Base-by-base conservation (phyloP, 2,797 vertebrate genomes). In the Premnoplex brunnescens region DNA sequence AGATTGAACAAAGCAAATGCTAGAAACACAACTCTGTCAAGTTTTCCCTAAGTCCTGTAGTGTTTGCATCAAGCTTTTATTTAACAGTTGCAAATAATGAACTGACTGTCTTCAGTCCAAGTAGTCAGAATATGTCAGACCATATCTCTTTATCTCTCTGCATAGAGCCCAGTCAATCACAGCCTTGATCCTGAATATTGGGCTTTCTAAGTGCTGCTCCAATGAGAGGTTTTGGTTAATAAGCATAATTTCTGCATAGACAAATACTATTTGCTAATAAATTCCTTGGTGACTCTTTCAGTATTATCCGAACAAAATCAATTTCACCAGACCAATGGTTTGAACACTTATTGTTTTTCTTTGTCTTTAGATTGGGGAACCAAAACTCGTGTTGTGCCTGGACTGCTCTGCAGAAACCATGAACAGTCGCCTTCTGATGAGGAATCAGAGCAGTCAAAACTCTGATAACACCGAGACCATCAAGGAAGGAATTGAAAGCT, bases 341-440 rank as follows among this genome's bases (percentile, higher is more conserved):
- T 93, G 62, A 91, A 36, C 15, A 1, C 12, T 54, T 73, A 23
- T 1, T 63, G 26, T 28, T 73, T 55, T 48, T 37, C 14, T 58
- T 59, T 64, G 46, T 89, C 43, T 86, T 24, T 94, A 99, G 99
- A 97, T 99, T 94, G 98, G 98, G 43, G 98, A 98, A 39, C 99
- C 99, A 20, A 97, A 97, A n/a, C 96, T 98, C 0, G 98, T 99
- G 69, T 96, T 99, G 32, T 98, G 98, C 91, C 97, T 99, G 96
- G 98, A 98, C 82, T 99, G 99, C 95, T 99, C 98, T 0, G 95
- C 98, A 12, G 98, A 99, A 93, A 98, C 98, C 92, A 98, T 99
- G 99, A 98, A 97, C 91, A 92, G 71, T 14, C 98, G 98, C 37
- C 97, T 98, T 83, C 97, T 98, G 88, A 95, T 88, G 93, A 87